These are phyloP conservation scores for Nerophis ophidion DNA, from an alignment of 2,113 vertebrate genomes.

Conservation along the genomic window DNA sequence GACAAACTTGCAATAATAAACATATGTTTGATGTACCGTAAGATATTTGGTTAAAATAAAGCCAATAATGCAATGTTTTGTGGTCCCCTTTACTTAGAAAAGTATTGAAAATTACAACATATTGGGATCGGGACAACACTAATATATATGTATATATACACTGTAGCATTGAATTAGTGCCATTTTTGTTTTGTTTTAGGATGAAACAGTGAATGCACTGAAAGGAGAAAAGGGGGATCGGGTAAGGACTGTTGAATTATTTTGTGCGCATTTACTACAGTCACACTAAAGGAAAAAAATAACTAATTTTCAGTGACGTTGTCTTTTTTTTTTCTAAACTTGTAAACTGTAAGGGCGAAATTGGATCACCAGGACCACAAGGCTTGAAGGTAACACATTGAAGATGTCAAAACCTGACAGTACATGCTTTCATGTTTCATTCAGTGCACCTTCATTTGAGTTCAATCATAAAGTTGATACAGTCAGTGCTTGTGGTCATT, in stretches of 20 bases:
- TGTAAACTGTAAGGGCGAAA: constrained; percentile 71
- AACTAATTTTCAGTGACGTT: neutral
- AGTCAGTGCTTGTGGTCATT: neutral
- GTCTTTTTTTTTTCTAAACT: constrained; percentile 18
- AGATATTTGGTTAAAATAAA: too few species aligned
- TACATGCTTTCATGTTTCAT: neutral
- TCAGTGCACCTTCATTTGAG: neutral
- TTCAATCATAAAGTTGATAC: neutral
- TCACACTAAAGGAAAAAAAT: too few species aligned
- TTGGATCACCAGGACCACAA: constrained; percentile 72
- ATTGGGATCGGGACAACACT: too few species aligned
- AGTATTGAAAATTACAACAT: too few species aligned
- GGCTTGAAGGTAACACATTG: constrained; percentile 79
- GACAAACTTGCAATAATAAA: too few species aligned
- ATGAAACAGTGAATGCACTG: constrained; percentile 48
- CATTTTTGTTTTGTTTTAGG: constrained; percentile 47
- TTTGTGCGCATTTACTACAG: neutral
- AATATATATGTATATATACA: too few species aligned
- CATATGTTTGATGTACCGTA: too few species aligned
- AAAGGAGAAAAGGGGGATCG: constrained; percentile 84
- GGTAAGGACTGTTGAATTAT: constrained; percentile 64
- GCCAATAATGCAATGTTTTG: too few species aligned
- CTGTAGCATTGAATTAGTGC: neutral
- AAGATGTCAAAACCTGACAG: neutral
- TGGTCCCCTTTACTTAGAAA: too few species aligned